These are phyloP conservation scores for Melanotaenia duboulayi DNA, from an alignment of 2,113 vertebrate species.

Conservation along the genomic window DNA sequence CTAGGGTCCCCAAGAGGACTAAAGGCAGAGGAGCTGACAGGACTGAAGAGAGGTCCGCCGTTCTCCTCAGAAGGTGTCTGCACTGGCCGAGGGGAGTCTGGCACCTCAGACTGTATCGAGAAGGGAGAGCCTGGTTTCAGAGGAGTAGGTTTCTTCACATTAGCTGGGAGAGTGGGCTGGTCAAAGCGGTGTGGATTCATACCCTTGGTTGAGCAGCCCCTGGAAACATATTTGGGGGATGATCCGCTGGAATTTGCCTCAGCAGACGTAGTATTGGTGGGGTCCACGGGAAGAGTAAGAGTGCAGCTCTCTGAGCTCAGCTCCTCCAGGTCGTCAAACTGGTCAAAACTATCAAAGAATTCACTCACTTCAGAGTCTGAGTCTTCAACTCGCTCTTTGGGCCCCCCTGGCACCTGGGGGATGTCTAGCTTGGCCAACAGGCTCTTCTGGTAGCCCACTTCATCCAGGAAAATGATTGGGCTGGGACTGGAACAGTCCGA, in stretches of 20 bases:
- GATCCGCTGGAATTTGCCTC: constrained; percentile 64
- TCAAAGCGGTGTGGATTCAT: constrained; percentile 97
- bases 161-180: constrained; percentile 89
- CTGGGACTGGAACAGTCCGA: constrained; percentile 97
- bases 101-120: constrained; percentile 83
- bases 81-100: constrained; percentile 88
- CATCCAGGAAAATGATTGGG: constrained; percentile 97
- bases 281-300: constrained; percentile 80
- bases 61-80: constrained; percentile 88
- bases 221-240: constrained; percentile 71
- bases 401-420: constrained; percentile 91
- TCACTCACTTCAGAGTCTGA: constrained; percentile 99
- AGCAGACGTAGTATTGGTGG: constrained; percentile 59
- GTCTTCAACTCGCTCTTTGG: constrained; percentile 93
- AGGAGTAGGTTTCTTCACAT: constrained; percentile 95
- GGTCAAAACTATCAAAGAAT: constrained; percentile 99
- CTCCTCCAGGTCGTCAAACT: constrained; percentile 92
- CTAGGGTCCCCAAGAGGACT: constrained; percentile 88
- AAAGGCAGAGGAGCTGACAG: constrained; percentile 93
- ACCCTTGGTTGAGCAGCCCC: constrained; percentile 76
- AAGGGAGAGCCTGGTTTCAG: constrained; percentile 91
- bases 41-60: constrained; percentile 89
- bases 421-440: constrained; percentile 94
- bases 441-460: constrained; percentile 97
- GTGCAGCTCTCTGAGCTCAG: constrained; percentile 72